Conservation (phyloP, 2,888 invertebrate species). For the Piscicola geometra region DNA sequence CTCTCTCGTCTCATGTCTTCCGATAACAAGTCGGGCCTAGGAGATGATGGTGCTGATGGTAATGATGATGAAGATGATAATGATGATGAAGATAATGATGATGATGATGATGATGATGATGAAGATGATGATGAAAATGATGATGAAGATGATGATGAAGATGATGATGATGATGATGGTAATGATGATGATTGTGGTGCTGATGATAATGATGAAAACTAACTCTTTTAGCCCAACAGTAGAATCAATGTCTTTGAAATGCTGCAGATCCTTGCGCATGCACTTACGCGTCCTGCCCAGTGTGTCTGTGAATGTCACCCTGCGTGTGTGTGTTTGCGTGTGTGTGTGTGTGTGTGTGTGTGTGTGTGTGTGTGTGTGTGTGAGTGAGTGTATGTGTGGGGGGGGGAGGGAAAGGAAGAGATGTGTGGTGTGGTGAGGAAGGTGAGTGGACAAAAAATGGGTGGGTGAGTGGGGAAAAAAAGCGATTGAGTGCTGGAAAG, state of each 20-base stretch:
- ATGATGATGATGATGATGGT: constrained; percentile 21
- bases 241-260: constrained; percentile 65
- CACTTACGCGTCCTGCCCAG: constrained; percentile 81
- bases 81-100: constrained; percentile 10
- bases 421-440: neutral
- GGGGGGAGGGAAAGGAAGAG: neutral
- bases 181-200: constrained; percentile 24
- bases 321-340: constrained; percentile 49
- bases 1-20: constrained; percentile 63
- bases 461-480: neutral
- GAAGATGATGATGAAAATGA: constrained; percentile 22
- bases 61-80: neutral
- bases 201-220: constrained; percentile 8
- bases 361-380: constrained; percentile 5
- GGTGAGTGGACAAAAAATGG: neutral
- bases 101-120: constrained; percentile 20
- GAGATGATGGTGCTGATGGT: no score
- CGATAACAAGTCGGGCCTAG: constrained; percentile 56
- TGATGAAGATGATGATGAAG: constrained; percentile 20
- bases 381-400: constrained; percentile 3
- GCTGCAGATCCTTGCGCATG: constrained; percentile 69
- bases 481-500: no score
- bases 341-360: constrained; percentile 24
- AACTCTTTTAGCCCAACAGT: constrained; percentile 33
- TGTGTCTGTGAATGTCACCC: constrained; percentile 83